These are phyloP conservation scores for Potamilus streckersoni DNA, from an alignment of 1,140 invertebrate species.

Conservation along the genomic window DNA sequence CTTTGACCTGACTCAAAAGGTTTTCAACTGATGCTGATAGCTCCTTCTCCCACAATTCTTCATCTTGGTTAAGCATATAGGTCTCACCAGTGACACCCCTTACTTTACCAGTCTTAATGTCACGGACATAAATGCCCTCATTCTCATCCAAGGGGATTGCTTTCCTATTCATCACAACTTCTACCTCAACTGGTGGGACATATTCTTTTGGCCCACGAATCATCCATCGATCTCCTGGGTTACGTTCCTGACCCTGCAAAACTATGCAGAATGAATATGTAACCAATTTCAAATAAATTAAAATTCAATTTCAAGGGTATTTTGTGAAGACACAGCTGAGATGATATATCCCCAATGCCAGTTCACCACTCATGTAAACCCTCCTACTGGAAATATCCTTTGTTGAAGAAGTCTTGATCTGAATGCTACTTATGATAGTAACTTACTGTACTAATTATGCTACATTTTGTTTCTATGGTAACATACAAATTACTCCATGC, in stretches of 20 bases:
- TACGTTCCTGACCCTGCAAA: constrained; percentile 45
- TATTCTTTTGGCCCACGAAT: constrained; percentile 71
- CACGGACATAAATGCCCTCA: constrained; percentile 72
- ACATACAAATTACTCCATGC: too few relatives aligned
- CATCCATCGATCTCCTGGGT: constrained; percentile 72
- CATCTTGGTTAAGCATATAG: constrained; percentile 73
- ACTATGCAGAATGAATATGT: too few relatives aligned
- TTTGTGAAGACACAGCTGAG: too few relatives aligned
- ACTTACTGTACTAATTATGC: too few relatives aligned
- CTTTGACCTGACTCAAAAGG: constrained; percentile 61
- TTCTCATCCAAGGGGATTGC: constrained; percentile 72
- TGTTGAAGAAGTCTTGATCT: too few relatives aligned
- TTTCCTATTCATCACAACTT: constrained; percentile 68
- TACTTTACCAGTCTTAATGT: constrained; percentile 71
- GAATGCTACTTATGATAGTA: too few relatives aligned
- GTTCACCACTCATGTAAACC: too few relatives aligned
- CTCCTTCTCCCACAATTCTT: constrained; percentile 72
- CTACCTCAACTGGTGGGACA: constrained; percentile 71
- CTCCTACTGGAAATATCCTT: too few relatives aligned
- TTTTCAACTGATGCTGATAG: constrained; percentile 67
- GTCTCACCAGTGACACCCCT: constrained; percentile 70
- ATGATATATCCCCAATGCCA: too few relatives aligned
- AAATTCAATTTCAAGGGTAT: too few relatives aligned
- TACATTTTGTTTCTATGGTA: too few relatives aligned
- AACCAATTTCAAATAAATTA: too few relatives aligned